Conservation (phyloP, 2,113 vertebrate genomes). For the Halcyon malimbica region DNA sequence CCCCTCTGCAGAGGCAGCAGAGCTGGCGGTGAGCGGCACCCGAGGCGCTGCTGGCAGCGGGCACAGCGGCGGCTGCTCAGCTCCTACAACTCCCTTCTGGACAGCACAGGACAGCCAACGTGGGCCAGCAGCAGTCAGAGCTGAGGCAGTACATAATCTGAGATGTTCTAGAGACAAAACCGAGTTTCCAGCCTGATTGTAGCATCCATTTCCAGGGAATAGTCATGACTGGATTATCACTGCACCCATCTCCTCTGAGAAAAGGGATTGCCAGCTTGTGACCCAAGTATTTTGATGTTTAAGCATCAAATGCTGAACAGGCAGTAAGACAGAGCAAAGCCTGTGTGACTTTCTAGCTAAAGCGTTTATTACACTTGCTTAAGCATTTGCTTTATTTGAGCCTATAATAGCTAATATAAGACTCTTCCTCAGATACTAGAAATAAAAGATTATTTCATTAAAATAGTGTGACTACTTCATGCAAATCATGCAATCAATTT, state of each 20-base stretch:
- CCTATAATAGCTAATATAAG: neutral
- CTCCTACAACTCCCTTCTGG: neutral
- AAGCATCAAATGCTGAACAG: neutral
- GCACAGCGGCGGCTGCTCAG: neutral
- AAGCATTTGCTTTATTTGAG: neutral
- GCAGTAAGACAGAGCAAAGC: neutral
- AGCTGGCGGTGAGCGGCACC: fast-evolving
- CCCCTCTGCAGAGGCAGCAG: neutral
- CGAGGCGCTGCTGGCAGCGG: neutral
- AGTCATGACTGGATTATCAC: neutral
- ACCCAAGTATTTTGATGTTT: neutral
- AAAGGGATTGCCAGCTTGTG: neutral
- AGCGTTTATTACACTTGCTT: neutral
- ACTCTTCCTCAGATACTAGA: neutral
- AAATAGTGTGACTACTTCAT: neutral
- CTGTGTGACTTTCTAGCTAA: neutral
- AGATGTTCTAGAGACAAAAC: neutral
- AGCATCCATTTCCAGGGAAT: neutral
- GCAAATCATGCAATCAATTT: neutral
- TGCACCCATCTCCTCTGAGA: neutral
- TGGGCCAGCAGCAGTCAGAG: neutral
- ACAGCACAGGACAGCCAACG: fast-evolving
- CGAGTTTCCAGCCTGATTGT: neutral
- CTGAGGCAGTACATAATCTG: neutral
- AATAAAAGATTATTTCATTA: neutral